Evolutionary conservation across 2,888 invertebrate genomes (phyloP), one percentile per base, ranked within the genome.

Genomic region (Platynereis dumerilii): DNA sequence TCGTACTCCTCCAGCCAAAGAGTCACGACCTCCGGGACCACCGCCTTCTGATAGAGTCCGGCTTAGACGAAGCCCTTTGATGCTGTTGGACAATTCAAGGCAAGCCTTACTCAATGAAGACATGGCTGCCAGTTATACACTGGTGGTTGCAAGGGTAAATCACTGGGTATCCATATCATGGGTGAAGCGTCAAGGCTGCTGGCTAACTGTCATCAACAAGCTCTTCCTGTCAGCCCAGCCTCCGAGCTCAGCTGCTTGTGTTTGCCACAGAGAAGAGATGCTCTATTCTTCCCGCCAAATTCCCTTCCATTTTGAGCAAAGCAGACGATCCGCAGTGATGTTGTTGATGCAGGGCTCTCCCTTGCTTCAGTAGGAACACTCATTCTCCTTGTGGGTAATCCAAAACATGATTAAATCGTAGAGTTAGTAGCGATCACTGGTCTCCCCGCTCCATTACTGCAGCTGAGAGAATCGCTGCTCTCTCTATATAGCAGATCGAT

Each of bases 1-100:
- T 26, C 61, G 45, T 10, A 29, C 55, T 26, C 27, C 58, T 17
- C 28, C 52, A 26, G 44, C 27, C 24, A 24, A 24, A 20, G 55
- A 66, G 69, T 52, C 62, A 27, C 27, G 54, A 66, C 53, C 62
- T 65, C 57, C 44, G 27, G 57, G 29, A 22, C 44, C 52, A 22
- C 29, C 54, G 26, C 62, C 45, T 17, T 59, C 55, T 0, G 71
- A 53, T 52, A 56, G 56, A 10, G 58, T 42, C n/a, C 71, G 56
- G 20, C 65, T 68, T 75, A 81, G 75, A 52, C 81, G 71, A 59
- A 83, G 70, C 54, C 82, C 82, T 45, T 80, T 75, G 61, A 83
- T 79, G 54, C 81, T 82, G 72, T 83, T 83, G 28, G 82, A 81
- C 68, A 83, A 74, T 70, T 83, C 83, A 76, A 81, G 76, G 70